These are phyloP conservation scores for Sabellastarte sp. DNA, from an alignment of 2,888 invertebrate genomes.

Conservation along the genomic window DNA sequence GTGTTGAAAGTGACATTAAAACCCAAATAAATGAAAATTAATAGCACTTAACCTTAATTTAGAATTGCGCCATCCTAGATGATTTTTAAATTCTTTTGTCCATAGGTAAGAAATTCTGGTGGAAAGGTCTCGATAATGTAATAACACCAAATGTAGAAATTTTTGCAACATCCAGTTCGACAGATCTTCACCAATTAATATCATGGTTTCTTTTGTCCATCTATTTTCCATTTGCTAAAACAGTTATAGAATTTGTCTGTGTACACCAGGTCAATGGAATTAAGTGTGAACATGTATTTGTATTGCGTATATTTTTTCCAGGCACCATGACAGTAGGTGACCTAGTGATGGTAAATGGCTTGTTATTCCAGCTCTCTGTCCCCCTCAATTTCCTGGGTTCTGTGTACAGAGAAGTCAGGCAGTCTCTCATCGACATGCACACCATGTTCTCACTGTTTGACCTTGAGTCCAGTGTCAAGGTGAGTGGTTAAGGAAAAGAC, in stretches of 20 bases:
- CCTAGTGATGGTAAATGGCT: constrained; percentile 96
- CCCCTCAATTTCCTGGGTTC: constrained; percentile 97
- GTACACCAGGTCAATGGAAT: too few species aligned
- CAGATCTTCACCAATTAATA: too few species aligned
- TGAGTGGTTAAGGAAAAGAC: not conserved
- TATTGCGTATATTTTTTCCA: constrained; percentile 54
- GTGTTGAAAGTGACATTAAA: too few species aligned
- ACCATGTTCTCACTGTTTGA: constrained; percentile 97
- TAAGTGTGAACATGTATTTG: too few species aligned
- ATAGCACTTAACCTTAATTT: too few species aligned
- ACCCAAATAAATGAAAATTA: too few species aligned
- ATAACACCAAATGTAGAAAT: too few species aligned
- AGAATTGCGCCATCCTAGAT: too few species aligned
- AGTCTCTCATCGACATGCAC: constrained; percentile 97
- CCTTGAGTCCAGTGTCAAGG: constrained; percentile 76
- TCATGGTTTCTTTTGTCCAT: too few species aligned
- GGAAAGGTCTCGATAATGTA: not conserved
- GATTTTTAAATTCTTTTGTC: not conserved
- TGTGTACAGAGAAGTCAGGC: constrained; percentile 94
- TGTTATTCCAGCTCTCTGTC: constrained; percentile 94
- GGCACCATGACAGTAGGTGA: constrained; percentile 96
- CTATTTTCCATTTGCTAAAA: too few species aligned
- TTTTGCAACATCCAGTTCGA: too few species aligned
- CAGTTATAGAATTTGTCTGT: too few species aligned
- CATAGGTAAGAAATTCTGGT: not conserved